These are phyloP conservation scores for Caretta caretta DNA, from an alignment of 2,113 vertebrate species.

Conservation along the genomic window DNA sequence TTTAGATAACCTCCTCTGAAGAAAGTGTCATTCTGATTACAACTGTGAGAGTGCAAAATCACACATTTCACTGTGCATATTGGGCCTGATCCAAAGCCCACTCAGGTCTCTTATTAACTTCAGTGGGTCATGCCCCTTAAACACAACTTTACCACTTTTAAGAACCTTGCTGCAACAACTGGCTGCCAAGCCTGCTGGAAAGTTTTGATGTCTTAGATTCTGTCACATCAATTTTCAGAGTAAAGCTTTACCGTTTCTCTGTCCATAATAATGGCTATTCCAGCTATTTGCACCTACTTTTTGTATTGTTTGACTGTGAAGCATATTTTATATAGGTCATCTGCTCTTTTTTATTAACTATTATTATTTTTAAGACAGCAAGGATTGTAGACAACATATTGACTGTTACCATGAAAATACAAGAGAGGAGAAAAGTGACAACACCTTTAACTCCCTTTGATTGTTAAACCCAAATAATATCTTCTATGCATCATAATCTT, in stretches of 20 bases:
- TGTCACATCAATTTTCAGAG: not conserved
- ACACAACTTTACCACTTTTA: constrained; percentile 36
- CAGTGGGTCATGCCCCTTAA: constrained; percentile 38
- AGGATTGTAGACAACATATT: not conserved
- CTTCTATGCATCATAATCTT: not conserved
- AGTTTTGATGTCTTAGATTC: constrained; percentile 13
- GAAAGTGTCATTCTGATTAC: constrained; percentile 52
- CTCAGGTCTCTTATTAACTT: constrained; percentile 38
- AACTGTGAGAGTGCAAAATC: constrained; percentile 57
- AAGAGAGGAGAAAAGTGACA: not conserved
- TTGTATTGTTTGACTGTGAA: not conserved
- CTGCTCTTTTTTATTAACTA: not conserved
- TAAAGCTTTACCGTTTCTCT: not conserved
- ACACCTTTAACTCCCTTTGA: not conserved
- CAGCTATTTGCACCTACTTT: not conserved
- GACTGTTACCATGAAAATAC: not conserved
- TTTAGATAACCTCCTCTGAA: constrained; percentile 57
- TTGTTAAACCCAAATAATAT: not conserved
- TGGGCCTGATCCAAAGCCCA: constrained; percentile 50
- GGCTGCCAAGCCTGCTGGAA: constrained; percentile 8
- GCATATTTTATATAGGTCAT: not conserved
- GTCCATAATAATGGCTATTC: not conserved
- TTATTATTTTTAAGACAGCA: not conserved
- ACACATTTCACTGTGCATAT: constrained; percentile 36
- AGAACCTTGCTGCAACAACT: constrained; percentile 5